Evolutionary conservation across 2,888 invertebrate genomes (phyloP).

Genomic region (Tipula unca): DNA sequence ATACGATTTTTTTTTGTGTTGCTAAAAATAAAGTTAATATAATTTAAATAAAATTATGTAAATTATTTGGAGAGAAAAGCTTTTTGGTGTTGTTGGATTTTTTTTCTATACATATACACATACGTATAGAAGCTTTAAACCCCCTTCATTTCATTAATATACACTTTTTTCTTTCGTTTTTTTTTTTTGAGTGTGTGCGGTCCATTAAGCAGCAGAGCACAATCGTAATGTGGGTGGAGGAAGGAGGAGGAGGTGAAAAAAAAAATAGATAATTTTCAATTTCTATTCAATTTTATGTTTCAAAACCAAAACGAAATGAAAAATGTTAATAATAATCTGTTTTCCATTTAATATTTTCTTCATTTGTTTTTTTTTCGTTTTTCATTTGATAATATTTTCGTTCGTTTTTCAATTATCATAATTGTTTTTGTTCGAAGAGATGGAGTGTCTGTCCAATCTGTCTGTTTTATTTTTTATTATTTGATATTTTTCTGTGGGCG

Average conservation of each 20-base stretch:
- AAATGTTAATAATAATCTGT: slow-evolving; percentile 14
- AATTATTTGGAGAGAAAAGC: background rate
- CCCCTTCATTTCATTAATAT: background rate
- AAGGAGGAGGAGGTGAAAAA: background rate
- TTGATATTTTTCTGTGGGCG: background rate
- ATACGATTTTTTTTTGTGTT: background rate
- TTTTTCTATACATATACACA: background rate
- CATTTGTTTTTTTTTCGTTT: too few relatives aligned
- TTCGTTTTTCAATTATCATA: background rate
- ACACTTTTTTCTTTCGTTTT: background rate
- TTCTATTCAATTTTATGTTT: slow-evolving; percentile 8
- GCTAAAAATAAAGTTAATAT: background rate
- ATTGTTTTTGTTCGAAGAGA: background rate
- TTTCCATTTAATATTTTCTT: background rate
- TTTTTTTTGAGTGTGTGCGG: background rate
- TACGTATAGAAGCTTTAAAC: background rate
- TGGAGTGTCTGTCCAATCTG: slow-evolving; percentile 8
- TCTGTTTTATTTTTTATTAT: background rate
- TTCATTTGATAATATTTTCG: too few relatives aligned
- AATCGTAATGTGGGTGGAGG: background rate
- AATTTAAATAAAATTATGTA: background rate
- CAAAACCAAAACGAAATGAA: background rate
- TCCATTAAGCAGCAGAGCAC: background rate
- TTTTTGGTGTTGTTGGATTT: background rate
- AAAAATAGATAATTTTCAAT: background rate